Conservation (phyloP, 2,888 invertebrate species). For the Psylliodes chrysocephalus region DNA sequence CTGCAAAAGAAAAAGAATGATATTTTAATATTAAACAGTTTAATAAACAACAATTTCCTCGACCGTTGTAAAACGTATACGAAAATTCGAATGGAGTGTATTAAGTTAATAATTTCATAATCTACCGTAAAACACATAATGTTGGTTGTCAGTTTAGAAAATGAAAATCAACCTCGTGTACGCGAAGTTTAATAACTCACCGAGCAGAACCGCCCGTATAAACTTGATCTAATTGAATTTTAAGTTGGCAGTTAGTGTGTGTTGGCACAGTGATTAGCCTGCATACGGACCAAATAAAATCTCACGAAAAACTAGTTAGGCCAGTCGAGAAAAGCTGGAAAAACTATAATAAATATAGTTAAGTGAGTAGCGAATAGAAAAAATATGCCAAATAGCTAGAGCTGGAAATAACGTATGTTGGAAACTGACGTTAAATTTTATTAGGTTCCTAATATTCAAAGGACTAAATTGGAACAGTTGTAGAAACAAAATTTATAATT, state of each 20-base stretch:
- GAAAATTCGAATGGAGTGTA: background rate
- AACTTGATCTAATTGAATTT: slow-evolving; percentile 20
- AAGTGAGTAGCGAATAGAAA: too few relatives aligned
- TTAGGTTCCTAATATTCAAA: too few relatives aligned
- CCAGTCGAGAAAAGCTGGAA: too few relatives aligned
- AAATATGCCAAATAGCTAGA: too few relatives aligned
- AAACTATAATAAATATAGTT: too few relatives aligned
- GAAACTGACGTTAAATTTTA: too few relatives aligned
- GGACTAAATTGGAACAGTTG: too few relatives aligned
- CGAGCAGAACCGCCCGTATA: background rate
- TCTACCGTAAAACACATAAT: slow-evolving; percentile 7
- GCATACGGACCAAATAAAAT: background rate
- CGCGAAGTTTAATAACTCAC: slow-evolving; percentile 17
- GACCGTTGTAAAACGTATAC: background rate
- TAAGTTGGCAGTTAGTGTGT: slow-evolving; percentile 18
- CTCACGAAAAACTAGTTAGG: background rate
- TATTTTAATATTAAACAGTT: too few relatives aligned
- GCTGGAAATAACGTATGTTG: too few relatives aligned
- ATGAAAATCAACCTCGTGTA: slow-evolving; percentile 12
- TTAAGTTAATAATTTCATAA: slow-evolving; percentile 10
- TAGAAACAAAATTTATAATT: too few relatives aligned
- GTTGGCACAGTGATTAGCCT: slow-evolving; percentile 13
- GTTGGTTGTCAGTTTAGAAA: slow-evolving; percentile 17
- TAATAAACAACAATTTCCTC: too few relatives aligned
- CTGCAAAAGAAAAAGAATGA: too few relatives aligned